phyloP scores from a whole-genome alignment of 2,113 vertebrate species.

The Arenaria interpres region DNA sequence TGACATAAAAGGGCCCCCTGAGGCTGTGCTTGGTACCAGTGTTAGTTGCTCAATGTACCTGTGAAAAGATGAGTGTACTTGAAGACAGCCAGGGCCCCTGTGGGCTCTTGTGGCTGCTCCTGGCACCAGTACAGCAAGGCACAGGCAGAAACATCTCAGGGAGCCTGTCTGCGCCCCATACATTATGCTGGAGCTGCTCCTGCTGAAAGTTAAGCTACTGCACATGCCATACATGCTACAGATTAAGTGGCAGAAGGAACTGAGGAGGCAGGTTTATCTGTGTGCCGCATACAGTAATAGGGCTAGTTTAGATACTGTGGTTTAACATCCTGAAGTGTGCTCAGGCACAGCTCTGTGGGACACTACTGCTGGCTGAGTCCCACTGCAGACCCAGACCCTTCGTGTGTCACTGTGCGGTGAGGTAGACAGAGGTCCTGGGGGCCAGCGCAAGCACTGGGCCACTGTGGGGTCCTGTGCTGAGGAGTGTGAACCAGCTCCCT shows the following conservation, averaged over 20 bases:
- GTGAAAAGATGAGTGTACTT: too few relatives aligned
- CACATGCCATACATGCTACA: not conserved
- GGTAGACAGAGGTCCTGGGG: not conserved
- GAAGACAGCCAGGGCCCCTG: not conserved
- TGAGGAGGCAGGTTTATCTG: not conserved
- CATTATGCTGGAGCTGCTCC: not conserved
- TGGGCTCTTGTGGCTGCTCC: not conserved
- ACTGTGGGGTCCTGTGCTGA: rapidly evolving
- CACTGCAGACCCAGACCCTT: not conserved
- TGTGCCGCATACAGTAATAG: not conserved
- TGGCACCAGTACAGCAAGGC: not conserved
- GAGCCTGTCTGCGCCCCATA: not conserved
- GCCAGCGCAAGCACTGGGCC: not conserved
- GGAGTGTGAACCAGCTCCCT: rapidly evolving
- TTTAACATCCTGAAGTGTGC: not conserved
- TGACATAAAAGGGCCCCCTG: not conserved
- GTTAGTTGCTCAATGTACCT: not conserved
- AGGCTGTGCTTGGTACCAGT: not conserved
- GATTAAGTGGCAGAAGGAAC: not conserved
- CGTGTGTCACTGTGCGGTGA: rapidly evolving
- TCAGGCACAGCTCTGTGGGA: not conserved
- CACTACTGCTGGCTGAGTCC: not conserved
- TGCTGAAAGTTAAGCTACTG: not conserved
- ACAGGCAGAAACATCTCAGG: not conserved
- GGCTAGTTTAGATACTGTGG: not conserved